phyloP scores from a whole-genome alignment of 2,113 vertebrate species.

The Gallinago jamesoni region DNA sequence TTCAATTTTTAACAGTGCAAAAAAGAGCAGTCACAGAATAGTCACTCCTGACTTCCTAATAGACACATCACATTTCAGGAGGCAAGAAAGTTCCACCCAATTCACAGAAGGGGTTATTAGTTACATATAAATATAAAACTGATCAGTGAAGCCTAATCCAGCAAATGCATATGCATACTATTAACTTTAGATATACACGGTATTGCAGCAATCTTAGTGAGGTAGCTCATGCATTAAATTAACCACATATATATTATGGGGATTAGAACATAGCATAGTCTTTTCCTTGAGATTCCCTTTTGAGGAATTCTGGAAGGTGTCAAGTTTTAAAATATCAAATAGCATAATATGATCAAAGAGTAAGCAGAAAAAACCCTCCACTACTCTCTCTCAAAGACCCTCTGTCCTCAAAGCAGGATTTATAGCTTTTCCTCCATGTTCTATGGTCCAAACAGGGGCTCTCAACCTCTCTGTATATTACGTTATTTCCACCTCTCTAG shows the following conservation, averaged over 20 bases:
- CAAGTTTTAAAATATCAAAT: not conserved
- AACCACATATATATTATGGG: not conserved
- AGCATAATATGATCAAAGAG: not conserved
- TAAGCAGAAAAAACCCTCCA: not conserved
- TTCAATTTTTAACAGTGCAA: not conserved
- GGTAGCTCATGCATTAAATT: not conserved
- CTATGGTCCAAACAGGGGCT: accelerated
- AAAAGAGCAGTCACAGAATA: not conserved
- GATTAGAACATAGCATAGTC: not conserved
- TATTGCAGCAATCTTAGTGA: not conserved
- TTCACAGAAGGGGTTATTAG: not conserved
- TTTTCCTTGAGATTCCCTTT: not conserved
- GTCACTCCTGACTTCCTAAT: not conserved
- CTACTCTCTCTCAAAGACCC: not conserved
- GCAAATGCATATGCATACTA: not conserved
- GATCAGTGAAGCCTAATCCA: not conserved
- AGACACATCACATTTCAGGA: not conserved
- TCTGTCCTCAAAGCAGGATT: not conserved
- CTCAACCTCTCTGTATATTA: not conserved
- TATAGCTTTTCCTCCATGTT: not conserved
- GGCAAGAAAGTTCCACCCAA: not conserved
- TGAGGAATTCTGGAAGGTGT: not conserved
- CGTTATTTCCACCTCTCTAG: not conserved
- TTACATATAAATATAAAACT: not conserved
- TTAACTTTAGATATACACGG: not conserved